Percentiles rank a stretch among this genome's conserved stretches.
Conservation (phyloP, 2,888 invertebrate genomes). For the Periphyllus acericola region DNA sequence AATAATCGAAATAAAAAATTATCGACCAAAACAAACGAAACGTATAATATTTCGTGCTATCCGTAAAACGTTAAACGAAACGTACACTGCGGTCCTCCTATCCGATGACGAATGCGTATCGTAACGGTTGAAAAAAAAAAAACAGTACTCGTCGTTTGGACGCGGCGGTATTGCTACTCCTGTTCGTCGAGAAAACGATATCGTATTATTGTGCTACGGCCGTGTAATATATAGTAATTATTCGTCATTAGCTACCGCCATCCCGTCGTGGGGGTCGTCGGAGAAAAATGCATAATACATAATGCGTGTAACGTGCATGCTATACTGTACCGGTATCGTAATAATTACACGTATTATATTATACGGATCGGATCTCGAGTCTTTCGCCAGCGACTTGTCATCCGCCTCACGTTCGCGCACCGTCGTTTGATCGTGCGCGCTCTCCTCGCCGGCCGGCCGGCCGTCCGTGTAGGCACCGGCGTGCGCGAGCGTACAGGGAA, state of each 20-base stretch:
- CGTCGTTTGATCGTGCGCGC: background rate
- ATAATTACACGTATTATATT: background rate
- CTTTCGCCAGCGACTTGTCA: background rate
- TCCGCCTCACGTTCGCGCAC: background rate
- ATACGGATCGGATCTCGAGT: background rate
- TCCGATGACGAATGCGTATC: constrained; percentile 3
- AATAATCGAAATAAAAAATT: constrained; percentile 1
- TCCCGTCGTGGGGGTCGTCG: background rate
- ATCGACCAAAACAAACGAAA: constrained; percentile 16
- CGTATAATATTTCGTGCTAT: background rate
- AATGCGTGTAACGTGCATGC: too few relatives aligned
- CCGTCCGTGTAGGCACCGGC: too few relatives aligned
- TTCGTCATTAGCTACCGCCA: background rate
- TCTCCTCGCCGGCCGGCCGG: background rate
- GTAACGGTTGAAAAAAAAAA: background rate
- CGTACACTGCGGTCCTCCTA: too few relatives aligned
- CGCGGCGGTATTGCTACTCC: too few relatives aligned
- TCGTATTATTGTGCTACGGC: background rate
- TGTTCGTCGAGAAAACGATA: background rate
- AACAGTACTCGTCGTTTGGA: too few relatives aligned
- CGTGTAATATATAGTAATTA: too few relatives aligned
- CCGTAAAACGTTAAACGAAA: background rate
- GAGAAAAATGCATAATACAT: too few relatives aligned
- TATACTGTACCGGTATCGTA: too few relatives aligned
- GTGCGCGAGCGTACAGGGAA: too few relatives aligned